Evolutionary conservation across 2,113 vertebrate species (phyloP).

Genomic region (Cryptotis parvus): DNA sequence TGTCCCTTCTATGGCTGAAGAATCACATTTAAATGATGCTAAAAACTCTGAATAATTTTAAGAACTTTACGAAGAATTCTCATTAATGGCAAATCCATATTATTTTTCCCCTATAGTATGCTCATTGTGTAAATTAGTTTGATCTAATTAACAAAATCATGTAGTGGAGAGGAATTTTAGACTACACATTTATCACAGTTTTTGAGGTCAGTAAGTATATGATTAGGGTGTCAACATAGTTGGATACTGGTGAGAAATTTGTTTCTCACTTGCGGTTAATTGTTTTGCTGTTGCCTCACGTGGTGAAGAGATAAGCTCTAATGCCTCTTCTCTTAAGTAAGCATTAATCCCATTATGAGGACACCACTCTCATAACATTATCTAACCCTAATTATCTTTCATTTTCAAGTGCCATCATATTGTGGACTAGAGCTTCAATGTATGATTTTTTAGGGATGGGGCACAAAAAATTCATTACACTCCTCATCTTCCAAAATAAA

Average conservation of each 20-base stretch:
- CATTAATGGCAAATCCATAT: neutral
- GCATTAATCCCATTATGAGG: neutral
- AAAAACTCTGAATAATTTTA: constrained; percentile 2
- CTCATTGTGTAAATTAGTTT: neutral
- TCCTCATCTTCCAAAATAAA: neutral
- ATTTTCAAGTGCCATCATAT: neutral
- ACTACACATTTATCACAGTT: neutral
- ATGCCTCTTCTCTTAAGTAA: neutral
- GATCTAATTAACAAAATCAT: neutral
- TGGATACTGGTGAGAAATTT: neutral
- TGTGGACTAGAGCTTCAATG: neutral
- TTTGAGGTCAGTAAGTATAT: neutral
- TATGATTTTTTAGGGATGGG: neutral
- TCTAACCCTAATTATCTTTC: neutral
- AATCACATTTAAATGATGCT: neutral
- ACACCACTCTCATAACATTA: neutral
- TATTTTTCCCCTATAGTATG: neutral
- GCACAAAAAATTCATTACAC: neutral
- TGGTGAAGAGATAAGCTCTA: neutral
- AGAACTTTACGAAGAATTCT: constrained; percentile 36
- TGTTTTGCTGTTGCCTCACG: neutral
- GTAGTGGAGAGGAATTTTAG: neutral
- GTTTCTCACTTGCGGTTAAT: neutral
- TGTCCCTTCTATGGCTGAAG: neutral
- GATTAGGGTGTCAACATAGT: neutral